Conservation (phyloP, 1,140 invertebrate species). For the Vollenhovia emeryi region DNA sequence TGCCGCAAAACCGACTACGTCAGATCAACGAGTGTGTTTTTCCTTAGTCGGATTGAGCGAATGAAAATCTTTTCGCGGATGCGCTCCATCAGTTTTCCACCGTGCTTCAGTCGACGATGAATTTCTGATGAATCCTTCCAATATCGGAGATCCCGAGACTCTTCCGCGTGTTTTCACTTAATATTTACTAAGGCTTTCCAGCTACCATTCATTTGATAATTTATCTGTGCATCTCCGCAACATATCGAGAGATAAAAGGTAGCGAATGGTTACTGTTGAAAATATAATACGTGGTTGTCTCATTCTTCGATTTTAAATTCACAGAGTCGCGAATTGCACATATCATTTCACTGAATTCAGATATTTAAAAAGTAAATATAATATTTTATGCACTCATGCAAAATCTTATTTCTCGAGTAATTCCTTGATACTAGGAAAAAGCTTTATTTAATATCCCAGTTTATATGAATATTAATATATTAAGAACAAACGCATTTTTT, state of each 20-base stretch:
- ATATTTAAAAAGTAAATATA: neutral
- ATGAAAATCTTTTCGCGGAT: neutral
- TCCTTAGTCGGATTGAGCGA: neutral
- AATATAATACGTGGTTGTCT: neutral
- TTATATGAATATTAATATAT: neutral
- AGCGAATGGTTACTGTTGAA: neutral
- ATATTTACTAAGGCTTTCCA: neutral
- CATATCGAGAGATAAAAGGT: neutral
- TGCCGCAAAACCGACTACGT: neutral
- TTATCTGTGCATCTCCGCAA: neutral
- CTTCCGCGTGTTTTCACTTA: neutral
- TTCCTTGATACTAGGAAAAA: neutral
- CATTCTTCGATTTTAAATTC: neutral
- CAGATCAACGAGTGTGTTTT: slow-evolving; percentile 26
- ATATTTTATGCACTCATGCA: neutral
- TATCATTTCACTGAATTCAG: neutral
- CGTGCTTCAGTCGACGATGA: neutral
- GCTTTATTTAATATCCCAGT: neutral
- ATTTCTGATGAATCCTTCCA: slow-evolving; percentile 40
- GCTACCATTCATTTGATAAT: neutral
- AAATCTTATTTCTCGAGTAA: neutral
- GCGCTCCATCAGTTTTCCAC: neutral
- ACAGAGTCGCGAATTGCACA: neutral
- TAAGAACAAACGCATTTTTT: neutral
- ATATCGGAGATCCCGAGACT: neutral